Base-by-base conservation (phyloP, 2,888 invertebrate genomes). In the Sabellastarte sp. region DNA sequence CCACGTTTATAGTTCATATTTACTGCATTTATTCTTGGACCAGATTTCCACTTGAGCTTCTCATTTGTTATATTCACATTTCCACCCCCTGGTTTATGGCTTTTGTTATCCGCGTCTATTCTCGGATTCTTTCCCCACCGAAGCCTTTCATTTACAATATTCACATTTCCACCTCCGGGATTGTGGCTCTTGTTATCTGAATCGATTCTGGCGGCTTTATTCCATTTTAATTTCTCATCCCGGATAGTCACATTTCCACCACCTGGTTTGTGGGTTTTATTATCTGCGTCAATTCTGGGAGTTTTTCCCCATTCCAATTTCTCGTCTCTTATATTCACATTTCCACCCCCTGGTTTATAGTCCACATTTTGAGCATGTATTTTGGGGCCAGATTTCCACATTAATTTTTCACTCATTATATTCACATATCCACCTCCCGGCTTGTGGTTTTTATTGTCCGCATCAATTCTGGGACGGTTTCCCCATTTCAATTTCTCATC, bases 401-500 rank as follows among this genome's bases (percentile, higher is more conserved):
- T 5, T 5, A 53, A 26, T 5, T 26, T 53, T 26, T 53, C 53
- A 53, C 28, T 26, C 5, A 26, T 24, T 5, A 53, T 53, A 24
- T 4, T 24, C 10, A 53, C 24, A 53, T 53, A 28, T 10, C 59
- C 59, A 31, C 59, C 59, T 5, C 59, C 28, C 1, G 59, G 33
- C 28, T 26, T 52, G 26, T 60, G 52, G 24, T 50, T n/a, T 32
- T 3, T 5, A 41, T 60, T 60, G 32, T 60, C 51, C n/a, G 60
- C 29, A 1, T 32, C 52, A n/a, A 60, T 24, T 33, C 31, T 57
- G 0, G 57, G 33, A 29, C 65, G 56, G 1, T 67, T 71, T 31
- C 67, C 72, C 20, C 69, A 67, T 58, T 73, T 69, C 61, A 72
- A 70, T 26, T 68, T 65, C 61, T 73, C 32, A 50, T 70, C 70